Evolutionary conservation across 2,113 vertebrate genomes (phyloP).

Genomic region (Plestiodon gilberti): DNA sequence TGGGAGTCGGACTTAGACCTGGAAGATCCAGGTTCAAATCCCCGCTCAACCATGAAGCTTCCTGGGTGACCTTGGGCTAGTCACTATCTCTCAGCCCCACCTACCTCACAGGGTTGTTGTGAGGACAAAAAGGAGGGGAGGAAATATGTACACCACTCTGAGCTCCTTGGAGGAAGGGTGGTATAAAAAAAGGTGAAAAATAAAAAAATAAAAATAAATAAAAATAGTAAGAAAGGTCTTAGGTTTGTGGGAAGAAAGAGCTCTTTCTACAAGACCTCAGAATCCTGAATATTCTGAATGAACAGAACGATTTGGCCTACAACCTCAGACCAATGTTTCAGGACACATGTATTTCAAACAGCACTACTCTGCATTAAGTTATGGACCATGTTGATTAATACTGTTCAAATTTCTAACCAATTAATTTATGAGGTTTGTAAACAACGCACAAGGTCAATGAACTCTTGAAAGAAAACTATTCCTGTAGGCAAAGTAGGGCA

Average conservation of each 20-base stretch:
- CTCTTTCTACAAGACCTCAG: background rate
- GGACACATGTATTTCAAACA: background rate
- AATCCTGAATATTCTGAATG: background rate
- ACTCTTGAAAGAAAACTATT: background rate
- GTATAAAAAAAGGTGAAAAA: no score
- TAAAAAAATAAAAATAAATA: no score
- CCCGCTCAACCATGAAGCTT: no score
- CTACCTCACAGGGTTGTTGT: no score
- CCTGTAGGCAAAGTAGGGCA: background rate
- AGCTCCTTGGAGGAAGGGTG: no score
- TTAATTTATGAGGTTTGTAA: constrained; percentile 1
- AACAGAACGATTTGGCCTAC: background rate
- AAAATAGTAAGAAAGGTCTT: background rate
- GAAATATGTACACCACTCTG: no score
- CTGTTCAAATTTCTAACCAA: background rate
- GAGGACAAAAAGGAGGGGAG: no score
- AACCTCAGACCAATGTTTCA: background rate
- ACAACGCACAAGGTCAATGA: background rate
- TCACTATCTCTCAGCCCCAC: no score
- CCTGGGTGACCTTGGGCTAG: no score
- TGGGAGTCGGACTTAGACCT: no score
- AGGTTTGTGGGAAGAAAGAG: background rate
- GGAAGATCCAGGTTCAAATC: no score
- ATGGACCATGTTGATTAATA: constrained; percentile 2
- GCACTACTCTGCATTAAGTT: background rate